A percentile compares a stretch with the other conserved stretches of the same genome.
These are phyloP conservation scores for Callaeas wilsoni DNA, from an alignment of 2,113 vertebrate genomes.

Conservation along the genomic window DNA sequence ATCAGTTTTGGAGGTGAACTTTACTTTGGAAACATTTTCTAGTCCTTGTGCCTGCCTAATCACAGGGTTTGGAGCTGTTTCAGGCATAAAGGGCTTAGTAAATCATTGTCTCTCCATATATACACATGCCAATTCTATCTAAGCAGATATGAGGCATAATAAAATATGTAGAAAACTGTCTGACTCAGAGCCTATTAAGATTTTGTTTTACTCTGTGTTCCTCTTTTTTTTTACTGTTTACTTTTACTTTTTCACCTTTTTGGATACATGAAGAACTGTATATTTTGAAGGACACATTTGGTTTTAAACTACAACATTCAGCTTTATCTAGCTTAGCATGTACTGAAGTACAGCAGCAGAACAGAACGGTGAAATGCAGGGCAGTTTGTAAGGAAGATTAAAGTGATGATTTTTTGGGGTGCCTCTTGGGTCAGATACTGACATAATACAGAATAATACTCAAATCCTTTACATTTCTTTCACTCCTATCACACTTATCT, in stretches of 20 bases:
- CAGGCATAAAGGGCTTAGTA: slow-evolving; percentile 21
- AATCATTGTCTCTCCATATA: slow-evolving; percentile 20
- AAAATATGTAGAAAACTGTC: slow-evolving; percentile 9
- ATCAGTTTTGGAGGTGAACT: neutral
- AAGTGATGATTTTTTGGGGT: neutral
- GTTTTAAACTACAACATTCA: neutral
- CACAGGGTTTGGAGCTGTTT: neutral
- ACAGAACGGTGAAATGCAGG: neutral
- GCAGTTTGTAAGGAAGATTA: neutral
- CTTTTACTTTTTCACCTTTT: neutral
- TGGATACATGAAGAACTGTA: neutral
- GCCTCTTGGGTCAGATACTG: neutral
- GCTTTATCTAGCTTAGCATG: neutral
- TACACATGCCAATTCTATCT: slow-evolving; percentile 25
- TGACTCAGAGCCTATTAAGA: neutral
- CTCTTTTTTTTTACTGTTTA: neutral
- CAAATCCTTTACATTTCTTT: neutral
- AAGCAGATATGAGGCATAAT: neutral
- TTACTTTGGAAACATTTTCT: slow-evolving; percentile 34
- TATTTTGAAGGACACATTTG: neutral
- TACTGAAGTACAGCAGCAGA: neutral
- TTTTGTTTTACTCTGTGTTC: neutral
- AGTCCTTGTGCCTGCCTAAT: neutral
- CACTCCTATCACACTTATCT: neutral
- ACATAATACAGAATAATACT: neutral